These are phyloP conservation scores for Automeris io DNA, from an alignment of 2,888 invertebrate species.

Conservation along the genomic window DNA sequence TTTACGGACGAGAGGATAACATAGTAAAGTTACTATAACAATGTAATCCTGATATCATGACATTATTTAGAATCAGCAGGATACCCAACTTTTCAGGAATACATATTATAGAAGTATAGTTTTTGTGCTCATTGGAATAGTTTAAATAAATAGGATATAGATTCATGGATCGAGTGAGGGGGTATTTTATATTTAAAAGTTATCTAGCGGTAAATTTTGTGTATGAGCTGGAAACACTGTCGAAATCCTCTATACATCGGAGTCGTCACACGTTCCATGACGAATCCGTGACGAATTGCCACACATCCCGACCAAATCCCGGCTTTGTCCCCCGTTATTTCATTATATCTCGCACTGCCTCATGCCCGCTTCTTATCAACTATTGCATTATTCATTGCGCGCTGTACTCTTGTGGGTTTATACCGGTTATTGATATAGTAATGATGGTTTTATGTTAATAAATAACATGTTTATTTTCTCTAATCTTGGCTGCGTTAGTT, in stretches of 20 bases:
- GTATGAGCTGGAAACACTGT: too few relatives aligned
- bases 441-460: slow-evolving; percentile 2
- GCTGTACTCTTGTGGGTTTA: slow-evolving; percentile 29
- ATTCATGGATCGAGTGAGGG: too few relatives aligned
- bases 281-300: slow-evolving; percentile 65
- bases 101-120: too few relatives aligned
- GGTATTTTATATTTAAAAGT: too few relatives aligned
- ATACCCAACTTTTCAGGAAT: too few relatives aligned
- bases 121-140: too few relatives aligned
- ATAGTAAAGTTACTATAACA: too few relatives aligned
- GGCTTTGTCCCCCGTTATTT: slow-evolving; percentile 42
- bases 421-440: slow-evolving; percentile 28
- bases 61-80: too few relatives aligned
- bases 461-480: not conserved
- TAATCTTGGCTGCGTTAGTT: not conserved
- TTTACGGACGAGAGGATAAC: too few relatives aligned
- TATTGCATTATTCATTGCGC: slow-evolving; percentile 59
- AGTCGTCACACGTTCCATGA: slow-evolving; percentile 36
- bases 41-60: too few relatives aligned
- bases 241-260: slow-evolving; percentile 10
- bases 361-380: slow-evolving; percentile 22
- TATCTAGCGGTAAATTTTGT: too few relatives aligned
- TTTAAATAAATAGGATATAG: too few relatives aligned
- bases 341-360: slow-evolving; percentile 44
- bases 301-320: slow-evolving; percentile 39